Evolutionary conservation across 2,797 vertebrate genomes (phyloP).

Genomic region (Cryptoblepharus egeriae): DNA sequence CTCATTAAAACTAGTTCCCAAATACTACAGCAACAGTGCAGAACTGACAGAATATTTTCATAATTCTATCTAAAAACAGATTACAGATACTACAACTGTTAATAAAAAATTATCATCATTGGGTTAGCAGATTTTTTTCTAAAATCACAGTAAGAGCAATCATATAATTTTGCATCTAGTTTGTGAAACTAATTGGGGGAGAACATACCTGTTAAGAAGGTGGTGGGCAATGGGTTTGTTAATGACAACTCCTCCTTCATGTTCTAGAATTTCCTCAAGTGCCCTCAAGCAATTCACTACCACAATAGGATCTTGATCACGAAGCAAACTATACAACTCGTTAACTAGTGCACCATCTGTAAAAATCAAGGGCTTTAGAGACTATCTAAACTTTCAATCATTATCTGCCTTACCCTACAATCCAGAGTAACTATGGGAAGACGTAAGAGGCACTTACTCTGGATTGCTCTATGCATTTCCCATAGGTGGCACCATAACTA

Average conservation of each 20-base stretch:
- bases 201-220: constrained; percentile 91
- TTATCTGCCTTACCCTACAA: too few species aligned
- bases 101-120: not conserved
- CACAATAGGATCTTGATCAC: constrained; percentile 94
- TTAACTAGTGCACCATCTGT: constrained; percentile 89
- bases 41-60: not conserved
- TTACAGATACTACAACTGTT: too few species aligned
- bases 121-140: not conserved
- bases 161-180: not conserved
- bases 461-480: too few species aligned
- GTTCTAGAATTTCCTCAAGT: constrained; percentile 92
- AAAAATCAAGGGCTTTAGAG: constrained; percentile 4
- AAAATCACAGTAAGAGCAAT: not conserved
- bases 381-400: not conserved
- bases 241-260: constrained; percentile 93
- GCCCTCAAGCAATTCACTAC: constrained; percentile 95
- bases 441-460: too few species aligned
- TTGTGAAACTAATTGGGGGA: not conserved
- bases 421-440: too few species aligned
- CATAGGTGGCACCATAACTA: too few species aligned
- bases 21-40: not conserved
- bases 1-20: not conserved
- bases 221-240: constrained; percentile 97
- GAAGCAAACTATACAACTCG: constrained; percentile 91
- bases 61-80: not conserved